Evolutionary conservation across 2,797 vertebrate species (phyloP).

Genomic region (Oryzias sinensis): DNA sequence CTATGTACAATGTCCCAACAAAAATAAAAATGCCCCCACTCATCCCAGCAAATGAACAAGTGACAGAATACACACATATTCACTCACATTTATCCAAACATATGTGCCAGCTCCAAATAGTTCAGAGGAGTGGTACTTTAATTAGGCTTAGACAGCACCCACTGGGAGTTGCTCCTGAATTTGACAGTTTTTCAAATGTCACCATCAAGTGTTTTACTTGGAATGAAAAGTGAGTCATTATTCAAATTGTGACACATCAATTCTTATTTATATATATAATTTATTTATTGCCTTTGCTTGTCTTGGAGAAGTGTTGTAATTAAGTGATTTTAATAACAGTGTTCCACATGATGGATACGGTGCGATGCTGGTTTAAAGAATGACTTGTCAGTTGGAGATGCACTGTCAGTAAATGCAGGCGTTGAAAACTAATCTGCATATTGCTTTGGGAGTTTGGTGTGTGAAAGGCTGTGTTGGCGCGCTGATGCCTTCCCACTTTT

Average conservation of each 20-base stretch:
- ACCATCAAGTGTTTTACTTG: constrained; percentile 56
- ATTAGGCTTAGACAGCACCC: constrained; percentile 66
- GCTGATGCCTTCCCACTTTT: too few relatives aligned
- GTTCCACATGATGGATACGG: constrained; percentile 36
- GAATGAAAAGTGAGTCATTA: constrained; percentile 63
- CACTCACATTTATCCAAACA: constrained; percentile 1
- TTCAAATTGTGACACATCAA: constrained; percentile 52
- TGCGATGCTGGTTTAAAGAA: constrained; percentile 29
- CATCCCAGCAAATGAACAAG: constrained; percentile 14
- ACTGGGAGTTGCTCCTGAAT: constrained; percentile 65
- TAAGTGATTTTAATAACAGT: constrained; percentile 53
- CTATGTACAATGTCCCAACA: constrained; percentile 26
- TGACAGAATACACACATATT: constrained; percentile 2
- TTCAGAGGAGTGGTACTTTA: constrained; percentile 53
- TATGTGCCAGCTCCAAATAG: constrained; percentile 32
- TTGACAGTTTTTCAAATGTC: constrained; percentile 78
- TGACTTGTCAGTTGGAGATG: constrained; percentile 28
- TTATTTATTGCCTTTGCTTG: constrained; percentile 14
- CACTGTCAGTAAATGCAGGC: not conserved
- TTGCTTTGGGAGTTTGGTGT: too few relatives aligned
- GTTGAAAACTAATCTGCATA: too few relatives aligned
- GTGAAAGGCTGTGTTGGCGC: too few relatives aligned
- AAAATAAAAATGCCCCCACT: constrained; percentile 18
- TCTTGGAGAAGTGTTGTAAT: constrained; percentile 36
- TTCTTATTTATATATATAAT: constrained; percentile 8